phyloP scores from a whole-genome alignment of 2,888 invertebrate species.

The Graphium colonna region DNA sequence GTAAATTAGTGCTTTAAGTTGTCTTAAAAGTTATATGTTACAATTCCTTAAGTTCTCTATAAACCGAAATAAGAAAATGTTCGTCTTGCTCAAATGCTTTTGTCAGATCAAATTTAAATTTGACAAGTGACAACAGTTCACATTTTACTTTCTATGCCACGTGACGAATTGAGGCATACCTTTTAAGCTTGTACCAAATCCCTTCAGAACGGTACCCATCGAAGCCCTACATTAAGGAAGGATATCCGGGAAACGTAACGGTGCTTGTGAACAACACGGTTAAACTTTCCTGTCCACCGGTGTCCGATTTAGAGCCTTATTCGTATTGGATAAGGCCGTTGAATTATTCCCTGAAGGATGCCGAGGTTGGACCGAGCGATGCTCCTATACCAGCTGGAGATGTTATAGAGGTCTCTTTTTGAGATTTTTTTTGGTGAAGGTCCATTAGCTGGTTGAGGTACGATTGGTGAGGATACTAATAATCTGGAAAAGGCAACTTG shows the following conservation, averaged over 20 bases:
- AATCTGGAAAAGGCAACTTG: not conserved
- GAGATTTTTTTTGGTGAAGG: conserved; percentile 50
- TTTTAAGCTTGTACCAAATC: conserved; percentile 27
- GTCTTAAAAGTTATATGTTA: too few relatives aligned
- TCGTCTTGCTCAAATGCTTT: too few relatives aligned
- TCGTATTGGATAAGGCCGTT: conserved; percentile 87
- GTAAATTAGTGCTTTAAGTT: too few relatives aligned
- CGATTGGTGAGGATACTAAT: conserved; percentile 23
- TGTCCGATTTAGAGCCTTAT: conserved; percentile 91
- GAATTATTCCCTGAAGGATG: conserved; percentile 57
- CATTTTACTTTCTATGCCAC: not conserved
- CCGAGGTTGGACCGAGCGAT: conserved; percentile 65
- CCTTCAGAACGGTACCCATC: conserved; percentile 89
- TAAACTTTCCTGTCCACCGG: conserved; percentile 87
- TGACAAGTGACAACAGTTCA: not conserved
- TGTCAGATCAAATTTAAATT: too few relatives aligned
- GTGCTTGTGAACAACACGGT: conserved; percentile 86
- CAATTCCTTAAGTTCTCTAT: too few relatives aligned
- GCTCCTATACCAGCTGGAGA: conserved; percentile 59
- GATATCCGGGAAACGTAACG: conserved; percentile 90
- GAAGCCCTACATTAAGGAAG: conserved; percentile 90
- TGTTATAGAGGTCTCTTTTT: conserved; percentile 62
- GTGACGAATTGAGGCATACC: not conserved
- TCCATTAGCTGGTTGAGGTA: conserved; percentile 13
- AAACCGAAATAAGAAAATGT: too few relatives aligned